Conservation (phyloP, 2,797 vertebrate genomes). For the Paguma larvata region DNA sequence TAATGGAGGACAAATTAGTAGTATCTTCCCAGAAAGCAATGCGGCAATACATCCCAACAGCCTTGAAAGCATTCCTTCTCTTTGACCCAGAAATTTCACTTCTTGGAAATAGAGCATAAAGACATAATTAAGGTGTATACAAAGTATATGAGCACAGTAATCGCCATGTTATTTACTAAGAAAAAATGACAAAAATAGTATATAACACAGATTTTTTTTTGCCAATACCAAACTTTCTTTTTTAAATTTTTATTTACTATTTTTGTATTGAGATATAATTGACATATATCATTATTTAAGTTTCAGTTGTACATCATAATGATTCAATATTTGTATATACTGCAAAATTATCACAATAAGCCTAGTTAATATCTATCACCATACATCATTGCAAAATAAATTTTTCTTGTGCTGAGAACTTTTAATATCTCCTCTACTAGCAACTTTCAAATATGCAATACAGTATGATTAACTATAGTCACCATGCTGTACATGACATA, state of each 20-base stretch:
- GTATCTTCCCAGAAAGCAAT: not conserved
- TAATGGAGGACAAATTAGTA: constrained; percentile 15
- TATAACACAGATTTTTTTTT: constrained; percentile 1
- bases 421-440: not conserved
- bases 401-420: not conserved
- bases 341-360: not conserved
- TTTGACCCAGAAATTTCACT: constrained; percentile 56
- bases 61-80: constrained; percentile 15
- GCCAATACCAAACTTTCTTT: not conserved
- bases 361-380: not conserved
- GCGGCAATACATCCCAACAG: not conserved
- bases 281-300: not conserved
- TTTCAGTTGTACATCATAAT: not conserved
- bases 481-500: not conserved
- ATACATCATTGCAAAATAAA: not conserved
- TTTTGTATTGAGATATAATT: not conserved
- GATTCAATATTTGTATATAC: not conserved
- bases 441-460: not conserved
- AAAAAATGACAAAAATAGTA: not conserved
- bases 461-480: constrained; percentile 25
- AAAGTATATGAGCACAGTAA: not conserved
- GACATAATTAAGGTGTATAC: not conserved
- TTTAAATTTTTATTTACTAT: not conserved
- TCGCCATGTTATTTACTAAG: constrained; percentile 11
- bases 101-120: constrained; percentile 33